Evolutionary conservation across 2,113 vertebrate species (phyloP).

Genomic region (Copsychus sechellarum): DNA sequence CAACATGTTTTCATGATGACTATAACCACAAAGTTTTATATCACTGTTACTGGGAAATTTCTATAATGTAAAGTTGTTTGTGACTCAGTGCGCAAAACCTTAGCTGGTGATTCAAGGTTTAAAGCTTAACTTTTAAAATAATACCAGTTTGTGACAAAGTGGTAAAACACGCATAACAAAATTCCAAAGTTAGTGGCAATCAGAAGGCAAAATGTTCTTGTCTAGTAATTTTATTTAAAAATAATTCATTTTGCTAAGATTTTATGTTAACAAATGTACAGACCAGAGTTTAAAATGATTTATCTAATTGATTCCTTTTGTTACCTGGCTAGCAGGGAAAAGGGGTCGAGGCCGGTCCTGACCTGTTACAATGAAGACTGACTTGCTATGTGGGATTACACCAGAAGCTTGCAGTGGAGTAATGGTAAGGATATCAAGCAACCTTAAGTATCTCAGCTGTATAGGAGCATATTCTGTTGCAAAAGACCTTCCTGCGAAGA

Average conservation of each 20-base stretch:
- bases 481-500: constrained; percentile 87
- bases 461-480: constrained; percentile 94
- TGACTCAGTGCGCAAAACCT: constrained; percentile 49
- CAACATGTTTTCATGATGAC: constrained; percentile 70
- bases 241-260: constrained; percentile 69
- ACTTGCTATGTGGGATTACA: constrained; percentile 99
- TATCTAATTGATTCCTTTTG: constrained; percentile 97
- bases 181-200: constrained; percentile 63
- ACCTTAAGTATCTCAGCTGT: constrained; percentile 87
- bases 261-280: constrained; percentile 77
- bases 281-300: constrained; percentile 79
- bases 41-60: constrained; percentile 55
- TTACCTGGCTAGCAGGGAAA: constrained; percentile 98
- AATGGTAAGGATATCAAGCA: constrained; percentile 93
- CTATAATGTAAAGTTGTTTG: constrained; percentile 60
- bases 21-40: constrained; percentile 6
- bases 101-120: constrained; percentile 63
- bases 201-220: constrained; percentile 62
- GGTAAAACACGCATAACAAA: constrained; percentile 23
- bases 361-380: constrained; percentile 94
- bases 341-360: constrained; percentile 91
- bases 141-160: constrained; percentile 76
- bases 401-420: constrained; percentile 91
- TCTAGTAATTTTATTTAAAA: constrained; percentile 61
- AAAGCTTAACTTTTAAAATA: constrained; percentile 66